Percentiles rank a stretch among this genome's conserved stretches.
phyloP scores from a whole-genome alignment of 2,888 invertebrate species.

The Scaptomyza tumidula region DNA sequence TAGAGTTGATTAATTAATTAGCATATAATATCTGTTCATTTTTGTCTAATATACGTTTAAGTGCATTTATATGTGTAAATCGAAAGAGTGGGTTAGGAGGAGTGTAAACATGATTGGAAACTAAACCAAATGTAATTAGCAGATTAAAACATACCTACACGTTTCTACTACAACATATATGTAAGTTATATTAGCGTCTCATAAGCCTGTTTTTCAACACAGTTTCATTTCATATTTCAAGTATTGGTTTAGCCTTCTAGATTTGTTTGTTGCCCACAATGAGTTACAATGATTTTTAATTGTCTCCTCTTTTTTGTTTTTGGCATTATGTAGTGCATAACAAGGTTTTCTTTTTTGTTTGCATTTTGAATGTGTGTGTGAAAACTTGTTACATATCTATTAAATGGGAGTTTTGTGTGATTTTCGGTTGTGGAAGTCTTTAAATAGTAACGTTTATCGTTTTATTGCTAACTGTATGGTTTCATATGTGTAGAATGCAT shows the following conservation, averaged over 20 bases:
- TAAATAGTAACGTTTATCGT: constrained; percentile 60
- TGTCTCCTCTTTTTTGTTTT: constrained; percentile 24
- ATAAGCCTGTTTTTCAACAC: constrained; percentile 55
- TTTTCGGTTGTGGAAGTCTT: constrained; percentile 54
- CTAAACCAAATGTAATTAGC: constrained; percentile 55
- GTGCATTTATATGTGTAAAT: constrained; percentile 14
- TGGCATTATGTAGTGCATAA: constrained; percentile 59
- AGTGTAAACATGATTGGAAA: constrained; percentile 31
- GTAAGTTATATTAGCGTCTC: constrained; percentile 77
- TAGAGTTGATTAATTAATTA: constrained; percentile 56
- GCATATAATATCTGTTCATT: constrained; percentile 67
- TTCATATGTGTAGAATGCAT: constrained; percentile 24
- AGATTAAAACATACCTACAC: constrained; percentile 60
- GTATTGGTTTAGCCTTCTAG: constrained; percentile 24
- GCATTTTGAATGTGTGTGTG: constrained; percentile 19
- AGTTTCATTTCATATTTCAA: constrained; percentile 31
- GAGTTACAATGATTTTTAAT: background rate
- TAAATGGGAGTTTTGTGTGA: constrained; percentile 28
- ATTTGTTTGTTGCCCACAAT: constrained; percentile 24
- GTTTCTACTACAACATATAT: constrained; percentile 69
- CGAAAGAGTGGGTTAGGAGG: background rate
- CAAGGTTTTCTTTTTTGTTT: constrained; percentile 40
- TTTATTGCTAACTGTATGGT: constrained; percentile 52
- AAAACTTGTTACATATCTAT: constrained; percentile 40
- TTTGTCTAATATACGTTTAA: constrained; percentile 53